phyloP scores from a whole-genome alignment of 2,797 vertebrate genomes.

The Acanthopagrus latus region DNA sequence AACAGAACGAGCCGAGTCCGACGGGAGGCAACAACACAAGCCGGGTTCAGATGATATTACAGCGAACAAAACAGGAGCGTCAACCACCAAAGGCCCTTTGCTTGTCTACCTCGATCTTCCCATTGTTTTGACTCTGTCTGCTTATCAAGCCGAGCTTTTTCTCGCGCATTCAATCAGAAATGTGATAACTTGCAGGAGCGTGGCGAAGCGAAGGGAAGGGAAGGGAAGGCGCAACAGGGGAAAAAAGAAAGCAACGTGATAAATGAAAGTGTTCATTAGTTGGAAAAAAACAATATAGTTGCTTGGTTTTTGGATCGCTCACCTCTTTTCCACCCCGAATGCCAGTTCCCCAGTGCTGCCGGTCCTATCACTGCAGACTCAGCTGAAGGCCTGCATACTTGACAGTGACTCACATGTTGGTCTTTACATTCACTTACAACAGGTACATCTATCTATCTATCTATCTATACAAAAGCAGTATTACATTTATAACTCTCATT shows the following conservation, averaged over 20 bases:
- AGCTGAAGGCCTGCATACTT: neutral
- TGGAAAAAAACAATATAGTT: neutral
- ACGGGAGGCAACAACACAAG: conserved; percentile 85
- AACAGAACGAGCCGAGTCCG: conserved; percentile 83
- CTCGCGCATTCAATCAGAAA: conserved; percentile 43
- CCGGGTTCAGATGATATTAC: conserved; percentile 86
- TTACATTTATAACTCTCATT: conserved; percentile 11
- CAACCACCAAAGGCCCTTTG: conserved; percentile 79
- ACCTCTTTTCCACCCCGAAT: neutral
- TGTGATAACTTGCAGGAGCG: conserved; percentile 30
- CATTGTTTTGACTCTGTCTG: conserved; percentile 68
- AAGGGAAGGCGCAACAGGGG: neutral
- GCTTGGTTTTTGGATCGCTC: neutral
- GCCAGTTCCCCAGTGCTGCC: neutral
- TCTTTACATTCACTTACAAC: conserved; percentile 12
- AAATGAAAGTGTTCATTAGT: conserved; percentile 23
- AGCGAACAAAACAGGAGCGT: conserved; percentile 80
- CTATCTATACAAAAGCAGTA: neutral
- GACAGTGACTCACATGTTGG: neutral
- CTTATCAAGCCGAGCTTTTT: conserved; percentile 55
- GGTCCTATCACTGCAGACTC: neutral
- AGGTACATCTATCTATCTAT: too few species aligned
- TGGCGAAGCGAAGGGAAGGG: too few species aligned
- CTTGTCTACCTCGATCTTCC: conserved; percentile 70
- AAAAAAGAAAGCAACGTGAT: neutral